Evolutionary conservation across 1,140 invertebrate genomes (phyloP).

Genomic region (Cotesia glomerata): DNA sequence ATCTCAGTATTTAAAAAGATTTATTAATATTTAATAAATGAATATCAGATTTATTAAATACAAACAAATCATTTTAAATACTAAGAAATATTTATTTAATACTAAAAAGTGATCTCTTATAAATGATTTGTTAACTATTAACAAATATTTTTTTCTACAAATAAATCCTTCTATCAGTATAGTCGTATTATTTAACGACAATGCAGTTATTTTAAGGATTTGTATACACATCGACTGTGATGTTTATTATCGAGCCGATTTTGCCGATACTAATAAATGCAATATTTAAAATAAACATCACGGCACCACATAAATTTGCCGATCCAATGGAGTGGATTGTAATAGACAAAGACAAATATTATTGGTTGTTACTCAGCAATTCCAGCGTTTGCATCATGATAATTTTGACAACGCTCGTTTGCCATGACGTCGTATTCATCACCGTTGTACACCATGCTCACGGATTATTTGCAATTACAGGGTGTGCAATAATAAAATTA

Average conservation of each 20-base stretch:
- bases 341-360: conserved; percentile 24
- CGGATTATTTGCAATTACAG: conserved; percentile 22
- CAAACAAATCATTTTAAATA: too few species aligned
- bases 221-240: background rate
- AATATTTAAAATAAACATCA: conserved; percentile 3
- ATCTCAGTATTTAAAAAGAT: too few species aligned
- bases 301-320: conserved; percentile 6
- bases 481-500: conserved; percentile 17
- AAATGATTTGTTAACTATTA: too few species aligned
- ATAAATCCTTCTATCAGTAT: too few species aligned
- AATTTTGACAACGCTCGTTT: background rate
- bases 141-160: too few species aligned
- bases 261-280: conserved; percentile 1
- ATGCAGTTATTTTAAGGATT: background rate
- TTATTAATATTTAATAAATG: too few species aligned
- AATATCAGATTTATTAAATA: too few species aligned
- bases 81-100: too few species aligned
- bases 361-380: background rate
- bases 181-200: background rate
- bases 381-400: conserved; percentile 6
- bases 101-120: too few species aligned
- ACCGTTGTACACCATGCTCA: conserved; percentile 10
- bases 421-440: conserved; percentile 4
- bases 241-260: conserved; percentile 18
- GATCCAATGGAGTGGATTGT: conserved; percentile 15